Percentiles rank a stretch among this genome's conserved stretches.
These are phyloP conservation scores for Incurvaria masculella DNA, from an alignment of 2,888 invertebrate species.

Conservation along the genomic window DNA sequence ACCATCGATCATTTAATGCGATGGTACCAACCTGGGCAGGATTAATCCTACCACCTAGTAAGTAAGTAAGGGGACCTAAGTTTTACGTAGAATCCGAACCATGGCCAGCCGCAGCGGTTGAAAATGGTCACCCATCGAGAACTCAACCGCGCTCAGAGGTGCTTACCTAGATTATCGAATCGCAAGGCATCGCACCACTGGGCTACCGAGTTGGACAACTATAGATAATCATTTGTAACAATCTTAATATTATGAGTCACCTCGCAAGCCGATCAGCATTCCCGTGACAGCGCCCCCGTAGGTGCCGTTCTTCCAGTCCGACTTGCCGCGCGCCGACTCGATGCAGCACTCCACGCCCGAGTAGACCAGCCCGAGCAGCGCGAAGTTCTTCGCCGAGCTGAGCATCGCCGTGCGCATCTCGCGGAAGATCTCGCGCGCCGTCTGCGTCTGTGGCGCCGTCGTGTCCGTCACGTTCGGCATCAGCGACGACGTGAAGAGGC, in stretches of 20 bases:
- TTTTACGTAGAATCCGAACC: too few species aligned
- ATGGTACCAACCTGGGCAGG: too few species aligned
- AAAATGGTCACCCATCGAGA: too few species aligned
- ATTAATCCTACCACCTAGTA: too few species aligned
- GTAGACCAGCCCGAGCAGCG: constrained; percentile 91
- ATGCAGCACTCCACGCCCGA: constrained; percentile 93
- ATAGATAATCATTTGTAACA: too few species aligned
- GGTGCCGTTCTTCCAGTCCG: constrained; percentile 96
- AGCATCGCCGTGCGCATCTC: constrained; percentile 92
- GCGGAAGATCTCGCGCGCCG: constrained; percentile 79
- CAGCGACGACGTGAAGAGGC: constrained; percentile 94
- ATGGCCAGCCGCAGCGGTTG: too few species aligned
- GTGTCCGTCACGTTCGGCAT: constrained; percentile 79
- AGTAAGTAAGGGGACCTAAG: too few species aligned
- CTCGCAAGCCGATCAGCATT: constrained; percentile 83
- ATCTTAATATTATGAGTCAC: constrained; percentile 34
- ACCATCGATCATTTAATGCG: too few species aligned
- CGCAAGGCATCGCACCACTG: too few species aligned
- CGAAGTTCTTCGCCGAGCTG: constrained; percentile 97
- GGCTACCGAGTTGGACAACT: too few species aligned
- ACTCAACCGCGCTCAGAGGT: too few species aligned
- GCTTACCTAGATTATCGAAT: too few species aligned
- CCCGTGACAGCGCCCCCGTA: constrained; percentile 94
- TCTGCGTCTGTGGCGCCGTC: constrained; percentile 68
- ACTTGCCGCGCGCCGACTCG: constrained; percentile 92